Percentiles rank a stretch among this genome's conserved stretches.
phyloP scores from a whole-genome alignment of 2,113 vertebrate species.

The Climacteris rufus region DNA sequence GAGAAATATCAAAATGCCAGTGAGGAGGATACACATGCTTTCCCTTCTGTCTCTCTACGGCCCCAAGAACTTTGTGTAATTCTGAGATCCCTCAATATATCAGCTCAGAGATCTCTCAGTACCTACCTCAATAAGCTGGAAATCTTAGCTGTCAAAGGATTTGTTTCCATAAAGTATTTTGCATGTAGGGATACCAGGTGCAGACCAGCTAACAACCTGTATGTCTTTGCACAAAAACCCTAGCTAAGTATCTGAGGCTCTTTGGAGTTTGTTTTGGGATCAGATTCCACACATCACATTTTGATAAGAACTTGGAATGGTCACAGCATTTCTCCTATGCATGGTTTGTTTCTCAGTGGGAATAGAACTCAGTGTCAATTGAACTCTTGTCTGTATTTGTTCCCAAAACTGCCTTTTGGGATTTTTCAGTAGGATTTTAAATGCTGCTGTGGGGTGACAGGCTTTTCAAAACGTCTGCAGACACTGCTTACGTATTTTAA shows the following conservation, averaged over 20 bases:
- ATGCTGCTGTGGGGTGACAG: neutral
- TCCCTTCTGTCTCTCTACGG: neutral
- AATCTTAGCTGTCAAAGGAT: neutral
- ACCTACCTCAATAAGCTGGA: neutral
- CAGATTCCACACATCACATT: neutral
- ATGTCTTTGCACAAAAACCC: neutral
- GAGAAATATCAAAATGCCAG: accelerated
- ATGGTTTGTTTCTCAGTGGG: neutral
- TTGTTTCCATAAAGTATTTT: neutral
- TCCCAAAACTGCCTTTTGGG: neutral
- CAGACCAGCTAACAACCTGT: neutral
- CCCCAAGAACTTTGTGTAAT: neutral
- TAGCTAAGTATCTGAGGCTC: neutral
- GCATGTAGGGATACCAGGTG: neutral
- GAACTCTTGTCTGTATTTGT: neutral
- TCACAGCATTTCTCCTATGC: neutral
- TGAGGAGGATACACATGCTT: neutral
- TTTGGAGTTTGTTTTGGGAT: neutral
- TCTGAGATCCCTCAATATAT: neutral
- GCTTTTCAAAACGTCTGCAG: neutral
- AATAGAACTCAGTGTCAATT: neutral
- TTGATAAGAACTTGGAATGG: neutral
- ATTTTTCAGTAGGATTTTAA: neutral
- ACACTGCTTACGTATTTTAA: neutral
- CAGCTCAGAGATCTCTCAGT: neutral